phyloP scores from a whole-genome alignment of 2,888 invertebrate species.

The Pammene fasciana region DNA sequence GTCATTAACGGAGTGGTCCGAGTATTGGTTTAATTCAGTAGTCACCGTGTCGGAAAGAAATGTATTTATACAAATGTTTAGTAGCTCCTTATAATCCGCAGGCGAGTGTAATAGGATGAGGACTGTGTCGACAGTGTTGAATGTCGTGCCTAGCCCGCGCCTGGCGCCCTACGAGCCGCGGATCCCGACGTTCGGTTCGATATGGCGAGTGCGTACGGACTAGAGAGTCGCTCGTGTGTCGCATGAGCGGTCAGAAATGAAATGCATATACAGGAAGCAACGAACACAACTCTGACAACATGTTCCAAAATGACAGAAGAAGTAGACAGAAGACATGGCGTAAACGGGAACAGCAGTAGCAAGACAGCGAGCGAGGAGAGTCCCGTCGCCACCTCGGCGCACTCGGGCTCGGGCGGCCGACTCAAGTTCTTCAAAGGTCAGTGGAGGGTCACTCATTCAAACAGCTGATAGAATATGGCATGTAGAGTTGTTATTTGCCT shows the following conservation, averaged over 20 bases:
- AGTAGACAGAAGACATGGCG: conserved; percentile 88
- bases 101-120: conserved; percentile 81
- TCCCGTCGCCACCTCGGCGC: conserved; percentile 72
- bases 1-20: conserved; percentile 56
- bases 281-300: conserved; percentile 88
- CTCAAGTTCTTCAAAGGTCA: conserved; percentile 91
- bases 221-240: conserved; percentile 77
- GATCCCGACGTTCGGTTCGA: conserved; percentile 66
- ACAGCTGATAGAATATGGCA: conserved; percentile 41
- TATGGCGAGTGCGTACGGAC: conserved; percentile 77
- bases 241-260: conserved; percentile 84
- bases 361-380: conserved; percentile 78
- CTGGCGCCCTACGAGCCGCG: conserved; percentile 65
- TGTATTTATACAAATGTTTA: conserved; percentile 79
- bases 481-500: conserved; percentile 10
- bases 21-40: conserved; percentile 68
- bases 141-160: conserved; percentile 68
- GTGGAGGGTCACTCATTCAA: conserved; percentile 46
- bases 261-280: conserved; percentile 86
- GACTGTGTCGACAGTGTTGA: conserved; percentile 75
- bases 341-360: conserved; percentile 87
- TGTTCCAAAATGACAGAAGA: conserved; percentile 86
- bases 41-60: conserved; percentile 81
- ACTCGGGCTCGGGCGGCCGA: conserved; percentile 86
- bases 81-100: conserved; percentile 73